These are phyloP conservation scores for Psephotus haematonotus DNA, from an alignment of 2,113 vertebrate species.

Conservation along the genomic window DNA sequence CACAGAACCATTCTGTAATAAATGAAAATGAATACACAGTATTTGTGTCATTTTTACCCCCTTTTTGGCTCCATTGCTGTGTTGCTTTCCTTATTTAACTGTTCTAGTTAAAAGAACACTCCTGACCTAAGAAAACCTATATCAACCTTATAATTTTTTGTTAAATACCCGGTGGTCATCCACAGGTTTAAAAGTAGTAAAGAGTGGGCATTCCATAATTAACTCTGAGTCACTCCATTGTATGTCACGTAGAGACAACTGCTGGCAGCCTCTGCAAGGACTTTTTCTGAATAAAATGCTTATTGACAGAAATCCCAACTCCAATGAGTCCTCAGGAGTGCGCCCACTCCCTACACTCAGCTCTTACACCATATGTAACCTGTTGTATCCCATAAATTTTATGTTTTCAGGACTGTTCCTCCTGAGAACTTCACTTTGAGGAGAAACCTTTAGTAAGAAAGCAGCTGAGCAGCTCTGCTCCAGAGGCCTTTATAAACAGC, in stretches of 20 bases:
- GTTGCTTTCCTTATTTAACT: slow-evolving; percentile 68
- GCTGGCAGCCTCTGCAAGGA: not conserved
- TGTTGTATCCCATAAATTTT: not conserved
- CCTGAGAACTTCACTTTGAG: not conserved
- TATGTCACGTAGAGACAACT: slow-evolving; percentile 8
- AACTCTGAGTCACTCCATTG: slow-evolving; percentile 54
- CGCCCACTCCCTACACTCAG: not conserved
- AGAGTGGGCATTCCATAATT: slow-evolving; percentile 54
- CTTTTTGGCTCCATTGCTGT: not conserved
- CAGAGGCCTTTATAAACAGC: not conserved
- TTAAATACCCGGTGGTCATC: slow-evolving; percentile 64
- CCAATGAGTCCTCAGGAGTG: not conserved
- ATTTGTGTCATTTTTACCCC: not conserved
- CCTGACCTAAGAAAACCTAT: slow-evolving; percentile 60
- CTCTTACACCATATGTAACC: accelerated
- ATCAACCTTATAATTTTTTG: slow-evolving; percentile 69
- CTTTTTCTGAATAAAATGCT: not conserved
- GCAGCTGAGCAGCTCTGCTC: not conserved
- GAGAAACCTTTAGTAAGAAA: not conserved
- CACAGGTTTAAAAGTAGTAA: slow-evolving; percentile 74
- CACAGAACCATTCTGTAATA: not conserved
- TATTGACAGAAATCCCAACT: not conserved
- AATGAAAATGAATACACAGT: not conserved
- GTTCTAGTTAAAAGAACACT: slow-evolving; percentile 25
- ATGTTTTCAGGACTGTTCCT: not conserved